Conservation (phyloP, 2,113 vertebrate species). For the Hypocryptadius cinnamomeus region DNA sequence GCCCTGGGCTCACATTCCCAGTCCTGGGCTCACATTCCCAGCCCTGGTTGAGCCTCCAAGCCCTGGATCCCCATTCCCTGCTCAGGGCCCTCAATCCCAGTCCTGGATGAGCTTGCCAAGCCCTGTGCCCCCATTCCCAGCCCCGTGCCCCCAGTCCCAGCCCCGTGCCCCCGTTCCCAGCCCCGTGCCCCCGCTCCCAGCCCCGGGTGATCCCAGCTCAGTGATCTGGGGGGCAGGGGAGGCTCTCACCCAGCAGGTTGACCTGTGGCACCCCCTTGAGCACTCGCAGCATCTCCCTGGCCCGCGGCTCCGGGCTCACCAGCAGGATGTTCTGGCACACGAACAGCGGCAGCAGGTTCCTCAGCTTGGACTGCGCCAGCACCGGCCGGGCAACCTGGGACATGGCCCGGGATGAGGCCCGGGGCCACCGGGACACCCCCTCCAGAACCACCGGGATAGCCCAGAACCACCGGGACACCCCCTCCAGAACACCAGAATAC, state of each 20-base stretch:
- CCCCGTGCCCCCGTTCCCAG: too few relatives aligned
- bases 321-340: constrained; percentile 78
- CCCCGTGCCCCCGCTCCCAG: too few relatives aligned
- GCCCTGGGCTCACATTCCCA: rapidly evolving
- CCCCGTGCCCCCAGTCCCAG: too few relatives aligned
- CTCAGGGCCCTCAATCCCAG: too few relatives aligned
- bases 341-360: constrained; percentile 81
- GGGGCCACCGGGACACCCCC: too few relatives aligned
- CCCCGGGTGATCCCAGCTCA: too few relatives aligned
- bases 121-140: too few relatives aligned
- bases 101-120: background rate
- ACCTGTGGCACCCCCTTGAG: constrained; percentile 76
- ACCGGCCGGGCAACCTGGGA: constrained; percentile 75
- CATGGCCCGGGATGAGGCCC: too few relatives aligned
- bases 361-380: constrained; percentile 70
- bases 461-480: too few relatives aligned
- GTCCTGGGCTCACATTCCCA: rapidly evolving
- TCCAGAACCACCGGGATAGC: too few relatives aligned
- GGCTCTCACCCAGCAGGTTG: constrained; percentile 78
- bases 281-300: constrained; percentile 79
- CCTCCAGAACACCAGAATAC: too few relatives aligned
- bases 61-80: too few relatives aligned
- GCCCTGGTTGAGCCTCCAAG: background rate
- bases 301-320: constrained; percentile 81
- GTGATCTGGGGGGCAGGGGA: background rate